These are phyloP conservation scores for Dichetophora obliterata DNA, from an alignment of 2,888 invertebrate genomes.

Conservation along the genomic window DNA sequence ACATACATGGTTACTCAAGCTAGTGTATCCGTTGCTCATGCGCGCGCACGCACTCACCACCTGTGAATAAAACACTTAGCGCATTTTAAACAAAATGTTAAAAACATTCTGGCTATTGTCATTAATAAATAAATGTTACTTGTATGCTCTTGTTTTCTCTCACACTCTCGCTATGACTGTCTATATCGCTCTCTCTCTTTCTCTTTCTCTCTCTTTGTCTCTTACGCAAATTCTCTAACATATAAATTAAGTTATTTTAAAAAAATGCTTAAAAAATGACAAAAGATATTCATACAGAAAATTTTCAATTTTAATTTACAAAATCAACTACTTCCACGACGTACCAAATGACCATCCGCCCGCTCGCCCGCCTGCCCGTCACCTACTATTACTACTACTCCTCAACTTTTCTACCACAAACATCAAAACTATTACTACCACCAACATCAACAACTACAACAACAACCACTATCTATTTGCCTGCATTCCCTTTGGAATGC, in stretches of 20 bases:
- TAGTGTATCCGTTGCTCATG: not conserved
- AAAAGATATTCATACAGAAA: slow-evolving; percentile 4
- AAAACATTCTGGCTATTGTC: not conserved
- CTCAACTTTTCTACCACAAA: slow-evolving; percentile 28
- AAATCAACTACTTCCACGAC: slow-evolving; percentile 33
- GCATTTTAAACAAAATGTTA: not conserved
- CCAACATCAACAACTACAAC: slow-evolving; percentile 40
- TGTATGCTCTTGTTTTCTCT: slow-evolving; percentile 15
- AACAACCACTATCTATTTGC: slow-evolving; percentile 27
- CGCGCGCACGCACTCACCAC: slow-evolving; percentile 3
- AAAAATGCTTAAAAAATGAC: slow-evolving; percentile 17
- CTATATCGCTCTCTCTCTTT: not conserved
- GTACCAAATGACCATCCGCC: slow-evolving; percentile 19
- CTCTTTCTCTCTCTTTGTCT: slow-evolving; percentile 21
- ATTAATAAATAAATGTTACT: slow-evolving; percentile 23
- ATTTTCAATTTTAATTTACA: slow-evolving; percentile 29
- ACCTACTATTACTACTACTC: slow-evolving; percentile 20
- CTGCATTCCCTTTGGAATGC: slow-evolving; percentile 36
- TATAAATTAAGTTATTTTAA: slow-evolving; percentile 32
- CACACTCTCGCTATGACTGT: slow-evolving; percentile 1
- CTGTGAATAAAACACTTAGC: slow-evolving; percentile 18
- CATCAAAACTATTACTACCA: slow-evolving; percentile 17
- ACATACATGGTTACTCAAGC: not conserved
- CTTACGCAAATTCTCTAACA: slow-evolving; percentile 41
- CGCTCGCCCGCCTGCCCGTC: slow-evolving; percentile 23